Conservation (phyloP, 2,113 vertebrate genomes). For the Ceyx margarethae region DNA sequence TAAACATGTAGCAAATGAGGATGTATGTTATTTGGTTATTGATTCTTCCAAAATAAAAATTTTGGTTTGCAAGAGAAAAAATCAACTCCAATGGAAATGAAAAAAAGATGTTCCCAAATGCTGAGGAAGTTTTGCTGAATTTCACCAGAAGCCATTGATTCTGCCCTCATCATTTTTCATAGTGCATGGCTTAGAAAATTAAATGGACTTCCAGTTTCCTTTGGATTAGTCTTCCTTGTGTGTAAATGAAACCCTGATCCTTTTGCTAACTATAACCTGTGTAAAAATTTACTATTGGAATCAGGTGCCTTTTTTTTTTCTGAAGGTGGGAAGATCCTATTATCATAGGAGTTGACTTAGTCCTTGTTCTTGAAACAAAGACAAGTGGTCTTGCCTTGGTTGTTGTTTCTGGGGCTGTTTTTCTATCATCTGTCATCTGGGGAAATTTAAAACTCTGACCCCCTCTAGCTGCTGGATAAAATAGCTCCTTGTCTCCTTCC, state of each 20-base stretch:
- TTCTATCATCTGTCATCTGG: neutral
- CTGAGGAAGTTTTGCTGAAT: neutral
- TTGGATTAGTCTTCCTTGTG: neutral
- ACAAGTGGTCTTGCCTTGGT: neutral
- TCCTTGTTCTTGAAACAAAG: neutral
- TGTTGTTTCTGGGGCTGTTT: neutral
- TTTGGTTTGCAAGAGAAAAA: neutral
- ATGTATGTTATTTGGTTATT: neutral
- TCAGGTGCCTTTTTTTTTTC: neutral
- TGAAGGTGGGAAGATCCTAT: neutral
- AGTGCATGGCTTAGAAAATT: neutral
- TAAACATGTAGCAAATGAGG: neutral
- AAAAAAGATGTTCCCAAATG: neutral
- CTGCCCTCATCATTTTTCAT: neutral
- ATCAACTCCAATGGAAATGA: neutral
- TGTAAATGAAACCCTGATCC: neutral
- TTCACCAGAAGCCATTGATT: neutral
- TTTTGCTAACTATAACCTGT: neutral
- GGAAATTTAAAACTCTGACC: conserved; percentile 27
- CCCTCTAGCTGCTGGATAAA: conserved; percentile 30
- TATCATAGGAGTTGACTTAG: neutral
- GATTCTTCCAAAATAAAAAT: neutral
- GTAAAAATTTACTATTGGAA: fast-evolving
- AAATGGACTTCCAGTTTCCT: neutral
- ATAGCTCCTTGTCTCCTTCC: neutral